Evolutionary conservation across 2,888 invertebrate species (phyloP).

Genomic region (Ormyrus labotus): DNA sequence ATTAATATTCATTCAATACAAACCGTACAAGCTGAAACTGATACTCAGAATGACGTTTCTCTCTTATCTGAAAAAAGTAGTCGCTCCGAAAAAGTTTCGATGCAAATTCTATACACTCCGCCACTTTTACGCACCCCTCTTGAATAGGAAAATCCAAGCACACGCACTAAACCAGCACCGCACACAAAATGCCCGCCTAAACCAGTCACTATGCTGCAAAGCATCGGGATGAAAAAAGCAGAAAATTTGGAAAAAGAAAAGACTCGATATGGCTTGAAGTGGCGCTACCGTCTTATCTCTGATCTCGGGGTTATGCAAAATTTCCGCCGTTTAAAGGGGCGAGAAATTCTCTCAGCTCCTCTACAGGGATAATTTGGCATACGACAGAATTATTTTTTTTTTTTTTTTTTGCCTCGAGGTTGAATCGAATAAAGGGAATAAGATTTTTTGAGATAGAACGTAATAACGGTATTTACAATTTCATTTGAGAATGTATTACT

Average conservation of each 20-base stretch:
- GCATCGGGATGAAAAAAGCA: background rate
- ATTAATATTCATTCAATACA: too few relatives aligned
- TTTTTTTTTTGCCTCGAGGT: background rate
- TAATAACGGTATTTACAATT: too few relatives aligned
- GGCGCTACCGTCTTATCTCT: slow-evolving; percentile 8
- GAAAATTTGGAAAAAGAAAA: slow-evolving; percentile 40
- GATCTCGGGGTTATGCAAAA: slow-evolving; percentile 26
- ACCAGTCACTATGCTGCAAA: background rate
- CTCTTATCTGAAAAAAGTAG: background rate
- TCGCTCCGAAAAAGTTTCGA: slow-evolving; percentile 26
- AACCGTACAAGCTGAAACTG: too few relatives aligned
- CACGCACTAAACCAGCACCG: background rate
- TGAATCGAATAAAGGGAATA: too few relatives aligned
- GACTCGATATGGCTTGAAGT: background rate
- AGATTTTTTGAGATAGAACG: too few relatives aligned
- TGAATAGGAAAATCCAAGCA: background rate
- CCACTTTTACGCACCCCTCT: slow-evolving; percentile 30
- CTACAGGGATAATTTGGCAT: background rate
- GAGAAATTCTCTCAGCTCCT: slow-evolving; percentile 12
- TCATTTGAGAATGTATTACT: too few relatives aligned
- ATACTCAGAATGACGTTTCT: too few relatives aligned
- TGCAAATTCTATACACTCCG: slow-evolving; percentile 13
- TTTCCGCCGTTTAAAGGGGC: background rate
- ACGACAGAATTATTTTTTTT: slow-evolving; percentile 14
- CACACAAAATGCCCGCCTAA: background rate